Conservation (phyloP, 1,140 invertebrate species). For the Hyles euphorbiae region DNA sequence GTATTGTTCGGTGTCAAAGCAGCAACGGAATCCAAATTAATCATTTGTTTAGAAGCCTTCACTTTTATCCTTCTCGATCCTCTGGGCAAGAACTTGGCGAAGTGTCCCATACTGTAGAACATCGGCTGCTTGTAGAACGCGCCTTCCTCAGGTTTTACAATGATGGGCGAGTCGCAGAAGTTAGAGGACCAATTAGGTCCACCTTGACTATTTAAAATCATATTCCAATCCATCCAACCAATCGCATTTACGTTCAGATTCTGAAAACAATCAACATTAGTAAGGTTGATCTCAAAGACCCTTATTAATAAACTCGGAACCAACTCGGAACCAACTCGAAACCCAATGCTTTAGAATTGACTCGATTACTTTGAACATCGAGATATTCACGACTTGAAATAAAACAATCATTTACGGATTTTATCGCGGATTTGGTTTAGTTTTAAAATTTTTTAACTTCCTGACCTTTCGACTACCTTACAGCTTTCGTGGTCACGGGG, state of each 20-base stretch:
- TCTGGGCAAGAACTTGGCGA: slow-evolving; percentile 86
- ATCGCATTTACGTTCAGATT: slow-evolving; percentile 82
- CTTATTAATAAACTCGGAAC: no score
- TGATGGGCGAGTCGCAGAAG: slow-evolving; percentile 85
- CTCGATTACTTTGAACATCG: no score
- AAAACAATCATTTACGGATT: no score
- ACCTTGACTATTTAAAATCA: slow-evolving; percentile 83
- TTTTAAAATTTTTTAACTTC: no score
- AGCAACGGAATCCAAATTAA: slow-evolving; percentile 23
- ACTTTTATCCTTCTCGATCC: slow-evolving; percentile 76
- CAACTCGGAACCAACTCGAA: no score
- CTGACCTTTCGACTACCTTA: no score
- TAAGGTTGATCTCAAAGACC: no score
- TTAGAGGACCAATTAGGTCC: slow-evolving; percentile 88
- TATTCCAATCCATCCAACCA: slow-evolving; percentile 94
- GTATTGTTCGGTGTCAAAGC: slow-evolving; percentile 42
- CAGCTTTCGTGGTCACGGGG: no score
- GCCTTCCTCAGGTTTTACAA: slow-evolving; percentile 78
- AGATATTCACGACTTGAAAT: no score
- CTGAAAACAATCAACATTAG: slow-evolving; percentile 46
- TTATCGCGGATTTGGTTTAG: no score
- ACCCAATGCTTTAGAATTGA: no score
- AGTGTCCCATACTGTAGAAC: slow-evolving; percentile 91
- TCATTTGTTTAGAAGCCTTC: no score
- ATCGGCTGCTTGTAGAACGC: slow-evolving; percentile 93